Base-by-base conservation (phyloP, 2,797 vertebrate genomes). In the Miichthys miiuy region DNA sequence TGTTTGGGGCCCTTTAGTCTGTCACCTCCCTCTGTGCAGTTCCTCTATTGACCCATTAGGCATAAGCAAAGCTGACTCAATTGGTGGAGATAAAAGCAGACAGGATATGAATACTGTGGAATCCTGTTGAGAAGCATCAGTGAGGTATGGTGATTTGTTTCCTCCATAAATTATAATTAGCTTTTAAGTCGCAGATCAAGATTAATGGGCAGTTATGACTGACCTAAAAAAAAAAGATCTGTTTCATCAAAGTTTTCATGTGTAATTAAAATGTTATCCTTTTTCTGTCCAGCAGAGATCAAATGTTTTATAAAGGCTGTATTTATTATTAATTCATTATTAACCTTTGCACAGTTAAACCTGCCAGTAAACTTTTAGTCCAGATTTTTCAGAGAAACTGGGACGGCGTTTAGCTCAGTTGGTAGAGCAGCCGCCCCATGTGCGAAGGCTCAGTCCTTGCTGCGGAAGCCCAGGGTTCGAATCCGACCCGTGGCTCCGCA, bases 1-100 rank as follows among this genome's bases (percentile, higher is more conserved):
- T 55, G 27, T 65, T 23, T 9, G 68, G 21, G 68, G 34, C 55
- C 25, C 30, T 58, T 71, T n/a, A 44, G 72, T 63, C 57, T 66
- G 50, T 25, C 34, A 18, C 67, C 71, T 68, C 81, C 80, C 30
- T 50, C 82, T 23, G 62, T 77, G 68, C 23, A 7, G 64, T 44
- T 78, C 73, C 57, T 87, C 27, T 75, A 5, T 79, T 50, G 72
- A 70, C 54, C 64, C 51, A 71, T 68, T 34, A 72, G 47, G 67
- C 52, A 52, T 30, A 58, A 23, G 50, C 47, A 62, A 75, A 72
- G 58, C 44, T 71, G 70, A 56, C 44, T 78, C 72, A 65, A 14
- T 41, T 62, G 7, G 9, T 42, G 30, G 57, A 9, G 52, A 47
- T 66, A 50, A 76, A 81, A 69, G n/a, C 2, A 0, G 75, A 71